These are phyloP conservation scores for Rutilus rutilus DNA, from an alignment of 2,113 vertebrate genomes.

Conservation along the genomic window DNA sequence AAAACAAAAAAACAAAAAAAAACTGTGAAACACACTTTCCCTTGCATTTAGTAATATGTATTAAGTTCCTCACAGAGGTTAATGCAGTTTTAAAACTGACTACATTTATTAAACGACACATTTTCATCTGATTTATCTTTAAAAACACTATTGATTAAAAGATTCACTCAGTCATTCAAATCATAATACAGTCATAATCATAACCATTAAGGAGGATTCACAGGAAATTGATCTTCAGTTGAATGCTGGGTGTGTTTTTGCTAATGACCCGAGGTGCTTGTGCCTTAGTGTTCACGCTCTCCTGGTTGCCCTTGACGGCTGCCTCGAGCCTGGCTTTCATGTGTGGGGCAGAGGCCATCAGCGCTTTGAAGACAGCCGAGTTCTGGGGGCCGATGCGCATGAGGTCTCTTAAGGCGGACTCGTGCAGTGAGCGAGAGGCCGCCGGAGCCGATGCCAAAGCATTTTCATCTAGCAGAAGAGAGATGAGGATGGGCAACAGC, in stretches of 20 bases:
- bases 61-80: conserved; percentile 57
- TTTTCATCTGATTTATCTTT: background rate
- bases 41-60: conserved; percentile 4
- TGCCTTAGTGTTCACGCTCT: conserved; percentile 80
- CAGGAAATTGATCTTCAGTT: conserved; percentile 92
- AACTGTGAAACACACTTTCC: background rate
- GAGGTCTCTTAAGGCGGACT: conserved; percentile 86
- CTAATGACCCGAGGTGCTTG: conserved; percentile 68
- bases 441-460: conserved; percentile 81
- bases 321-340: conserved; percentile 90
- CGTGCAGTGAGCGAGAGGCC: conserved; percentile 81
- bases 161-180: background rate
- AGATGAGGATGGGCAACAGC: conserved; percentile 88
- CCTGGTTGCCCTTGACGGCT: conserved; percentile 88
- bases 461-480: conserved; percentile 92
- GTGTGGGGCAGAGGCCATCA: conserved; percentile 84
- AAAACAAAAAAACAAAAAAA: no score
- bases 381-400: conserved; percentile 89
- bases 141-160: conserved; percentile 38
- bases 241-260: conserved; percentile 85
- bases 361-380: conserved; percentile 82
- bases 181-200: background rate
- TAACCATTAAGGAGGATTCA: conserved; percentile 66
- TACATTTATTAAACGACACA: conserved; percentile 1
- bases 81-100: conserved; percentile 31